A percentile compares a stretch with the other conserved stretches of the same genome.
Conservation (phyloP, 2,888 invertebrate species). For the Drosophila anceps region DNA sequence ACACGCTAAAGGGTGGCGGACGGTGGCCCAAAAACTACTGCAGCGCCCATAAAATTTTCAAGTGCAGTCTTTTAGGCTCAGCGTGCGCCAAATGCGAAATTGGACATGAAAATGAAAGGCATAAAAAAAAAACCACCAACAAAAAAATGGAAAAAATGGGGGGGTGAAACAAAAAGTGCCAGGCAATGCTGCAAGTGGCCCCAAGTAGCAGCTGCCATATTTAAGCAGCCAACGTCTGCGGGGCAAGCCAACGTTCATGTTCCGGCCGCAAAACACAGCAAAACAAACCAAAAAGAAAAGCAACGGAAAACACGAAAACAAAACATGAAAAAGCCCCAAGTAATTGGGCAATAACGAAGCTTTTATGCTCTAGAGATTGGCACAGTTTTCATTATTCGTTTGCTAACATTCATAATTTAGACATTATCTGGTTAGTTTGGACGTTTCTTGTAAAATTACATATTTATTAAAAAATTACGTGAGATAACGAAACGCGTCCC, state of each 20-base stretch:
- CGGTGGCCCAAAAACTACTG: constrained; percentile 48
- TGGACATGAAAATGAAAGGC: constrained; percentile 78
- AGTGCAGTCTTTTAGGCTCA: constrained; percentile 79
- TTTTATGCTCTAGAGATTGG: constrained; percentile 52
- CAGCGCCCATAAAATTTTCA: constrained; percentile 75
- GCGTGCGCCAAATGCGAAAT: constrained; percentile 67
- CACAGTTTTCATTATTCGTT: constrained; percentile 31
- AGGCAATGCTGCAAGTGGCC: constrained; percentile 58
- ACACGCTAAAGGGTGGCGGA: not conserved
- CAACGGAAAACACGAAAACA: constrained; percentile 26
- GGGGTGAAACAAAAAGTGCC: constrained; percentile 17
- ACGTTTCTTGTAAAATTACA: not conserved
- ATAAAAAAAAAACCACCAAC: constrained; percentile 32
- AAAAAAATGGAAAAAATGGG: not conserved
- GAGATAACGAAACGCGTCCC: not conserved
- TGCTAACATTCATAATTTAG: constrained; percentile 36
- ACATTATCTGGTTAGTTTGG: not conserved
- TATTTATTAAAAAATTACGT: constrained; percentile 16
- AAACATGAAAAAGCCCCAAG: constrained; percentile 29
- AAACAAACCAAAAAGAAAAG: constrained; percentile 17
- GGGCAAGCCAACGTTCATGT: constrained; percentile 12
- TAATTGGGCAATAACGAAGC: constrained; percentile 62
- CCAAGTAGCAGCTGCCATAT: constrained; percentile 77
- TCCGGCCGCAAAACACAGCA: constrained; percentile 48
- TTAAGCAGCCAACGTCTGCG: constrained; percentile 32